Conservation (phyloP, 2,113 vertebrate genomes). For the Coryphaenoides rupestris region DNA sequence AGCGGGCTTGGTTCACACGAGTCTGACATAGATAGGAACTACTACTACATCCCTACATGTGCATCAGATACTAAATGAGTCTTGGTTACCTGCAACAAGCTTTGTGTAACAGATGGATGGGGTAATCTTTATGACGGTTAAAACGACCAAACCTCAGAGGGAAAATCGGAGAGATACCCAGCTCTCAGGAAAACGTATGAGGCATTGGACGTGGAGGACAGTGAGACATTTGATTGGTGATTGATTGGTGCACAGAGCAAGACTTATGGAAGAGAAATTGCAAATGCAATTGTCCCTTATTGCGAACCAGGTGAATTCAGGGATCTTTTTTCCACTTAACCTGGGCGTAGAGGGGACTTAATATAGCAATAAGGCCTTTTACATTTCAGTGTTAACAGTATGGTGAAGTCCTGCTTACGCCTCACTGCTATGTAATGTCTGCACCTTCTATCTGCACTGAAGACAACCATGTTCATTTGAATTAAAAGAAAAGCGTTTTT, state of each 20-base stretch:
- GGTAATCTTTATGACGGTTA: conserved; percentile 28
- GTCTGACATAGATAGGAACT: conserved; percentile 40
- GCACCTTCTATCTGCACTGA: conserved; percentile 67
- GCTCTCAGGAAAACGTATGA: conserved; percentile 53
- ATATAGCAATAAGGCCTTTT: conserved; percentile 70
- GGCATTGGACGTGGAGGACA: conserved; percentile 34
- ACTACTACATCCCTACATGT: conserved; percentile 49
- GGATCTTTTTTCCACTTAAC: conserved; percentile 26
- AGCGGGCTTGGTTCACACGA: conserved; percentile 31
- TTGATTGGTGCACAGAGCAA: conserved; percentile 31
- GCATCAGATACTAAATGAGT: conserved; percentile 46
- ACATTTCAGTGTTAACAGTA: conserved; percentile 51
- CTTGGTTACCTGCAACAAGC: conserved; percentile 54
- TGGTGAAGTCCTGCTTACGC: conserved; percentile 23
- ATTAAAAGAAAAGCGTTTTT: conserved; percentile 54
- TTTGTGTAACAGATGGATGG: conserved; percentile 44
- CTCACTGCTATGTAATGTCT: conserved; percentile 55
- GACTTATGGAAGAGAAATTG: conserved; percentile 4
- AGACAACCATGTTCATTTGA: conserved; percentile 52
- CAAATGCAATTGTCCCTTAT: conserved; percentile 28
- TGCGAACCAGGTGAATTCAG: conserved; percentile 20
- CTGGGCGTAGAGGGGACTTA: conserved; percentile 36
- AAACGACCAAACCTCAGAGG: conserved; percentile 64
- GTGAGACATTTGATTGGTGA: conserved; percentile 23
- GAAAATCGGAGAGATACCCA: conserved; percentile 34